Evolutionary conservation across 2,797 vertebrate species (phyloP), one percentile per base, ranked within the genome.

Genomic region (Agapornis canus): DNA sequence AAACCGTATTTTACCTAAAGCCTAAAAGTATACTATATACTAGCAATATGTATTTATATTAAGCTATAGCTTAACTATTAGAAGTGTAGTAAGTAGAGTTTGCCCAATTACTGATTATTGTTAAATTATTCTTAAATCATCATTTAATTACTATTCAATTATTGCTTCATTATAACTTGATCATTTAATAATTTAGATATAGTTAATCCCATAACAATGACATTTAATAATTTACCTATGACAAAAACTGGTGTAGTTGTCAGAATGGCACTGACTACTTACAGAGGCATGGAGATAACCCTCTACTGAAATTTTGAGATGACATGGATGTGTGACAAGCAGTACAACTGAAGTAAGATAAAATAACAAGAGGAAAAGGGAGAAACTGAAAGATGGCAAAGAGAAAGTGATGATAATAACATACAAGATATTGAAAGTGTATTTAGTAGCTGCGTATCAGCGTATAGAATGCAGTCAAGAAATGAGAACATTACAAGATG

Each of bases 11-110:
- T 45, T 49, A 70, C 25, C 27, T 57, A 37, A 76, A 57, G 43
- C 39, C 43, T 64, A 9, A 7, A 77, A 39, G 22, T 40, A 35
- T 69, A 47, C 0, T 42, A 8, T n/a, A 23, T 25, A 32, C 49
- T 40, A 52, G 16, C 0, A 1, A 37, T 23, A 19, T 5, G 5
- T 45, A 14, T 14, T 14, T 48, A 2, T 47, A 23, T 39, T 22
- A 56, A 32, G 20, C n/a, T 32, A 56, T 56, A 56, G 52, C n/a
- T 56, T 56, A 56, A 56, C 22, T 48, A 59, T 40, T 40, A 45
- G 5, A 61, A 72, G 11, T 18, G 9, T 15, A 65, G 22, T 57
- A 68, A 79, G 22, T 26, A 80, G 29, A 60, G 31, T 48, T 71
- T 77, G 0, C 47, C 31, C 65, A 37, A 47, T 40, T 59, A 57